These are phyloP conservation scores for Cylas formicarius DNA, from an alignment of 1,140 invertebrate species.

Conservation along the genomic window DNA sequence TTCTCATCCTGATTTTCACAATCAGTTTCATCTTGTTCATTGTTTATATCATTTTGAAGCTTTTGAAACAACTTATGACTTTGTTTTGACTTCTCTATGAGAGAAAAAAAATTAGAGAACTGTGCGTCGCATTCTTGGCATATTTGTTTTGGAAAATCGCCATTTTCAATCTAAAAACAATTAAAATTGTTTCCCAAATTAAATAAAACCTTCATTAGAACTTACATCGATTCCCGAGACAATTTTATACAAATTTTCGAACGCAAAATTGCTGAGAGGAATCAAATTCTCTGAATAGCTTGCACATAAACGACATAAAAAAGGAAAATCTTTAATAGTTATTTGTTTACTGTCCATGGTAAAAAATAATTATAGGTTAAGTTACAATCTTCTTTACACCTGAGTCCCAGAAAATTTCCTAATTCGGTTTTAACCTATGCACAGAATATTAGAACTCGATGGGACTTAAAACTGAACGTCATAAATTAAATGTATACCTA, in stretches of 20 bases:
- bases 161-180: slow-evolving; percentile 5
- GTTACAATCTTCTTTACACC: too few relatives aligned
- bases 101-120: slow-evolving; percentile 5
- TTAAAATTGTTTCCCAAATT: neutral
- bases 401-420: too few relatives aligned
- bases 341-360: too few relatives aligned
- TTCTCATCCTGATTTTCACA: neutral
- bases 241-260: slow-evolving; percentile 2
- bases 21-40: neutral
- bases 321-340: slow-evolving; percentile 1
- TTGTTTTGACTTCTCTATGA: slow-evolving; percentile 6
- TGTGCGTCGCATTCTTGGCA: slow-evolving; percentile 6
- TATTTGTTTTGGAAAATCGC: slow-evolving; percentile 10
- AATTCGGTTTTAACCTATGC: too few relatives aligned
- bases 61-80: slow-evolving; percentile 3
- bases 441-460: too few relatives aligned
- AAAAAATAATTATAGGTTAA: too few relatives aligned
- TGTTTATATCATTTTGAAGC: neutral
- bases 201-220: neutral
- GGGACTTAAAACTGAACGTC: too few relatives aligned
- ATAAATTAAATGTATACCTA: too few relatives aligned
- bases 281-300: neutral
- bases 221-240: slow-evolving; percentile 5
- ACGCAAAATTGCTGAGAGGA: slow-evolving; percentile 2
- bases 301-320: slow-evolving; percentile 7